Evolutionary conservation across 2,113 vertebrate species (phyloP).

Genomic region (Capreolus pygargus): DNA sequence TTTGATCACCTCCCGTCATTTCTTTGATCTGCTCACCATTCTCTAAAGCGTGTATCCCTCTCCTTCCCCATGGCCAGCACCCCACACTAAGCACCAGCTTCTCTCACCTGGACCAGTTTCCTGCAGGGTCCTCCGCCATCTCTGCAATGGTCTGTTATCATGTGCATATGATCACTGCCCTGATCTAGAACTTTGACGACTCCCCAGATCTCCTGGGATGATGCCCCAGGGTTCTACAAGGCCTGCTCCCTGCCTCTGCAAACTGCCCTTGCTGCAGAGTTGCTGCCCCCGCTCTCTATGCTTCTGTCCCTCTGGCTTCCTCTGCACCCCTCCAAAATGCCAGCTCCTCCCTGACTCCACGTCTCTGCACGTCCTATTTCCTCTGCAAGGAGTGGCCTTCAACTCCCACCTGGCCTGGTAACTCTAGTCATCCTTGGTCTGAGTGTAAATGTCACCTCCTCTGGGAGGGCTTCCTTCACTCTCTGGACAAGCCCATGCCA

Average conservation of each 20-base stretch:
- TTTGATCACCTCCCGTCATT: fast-evolving
- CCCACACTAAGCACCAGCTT: not conserved
- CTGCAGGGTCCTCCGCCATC: not conserved
- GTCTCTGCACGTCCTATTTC: not conserved
- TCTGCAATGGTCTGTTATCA: not conserved
- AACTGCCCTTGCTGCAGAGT: not conserved
- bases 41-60: not conserved
- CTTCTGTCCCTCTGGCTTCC: not conserved
- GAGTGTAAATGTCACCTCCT: not conserved
- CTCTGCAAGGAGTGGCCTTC: not conserved
- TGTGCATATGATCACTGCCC: not conserved
- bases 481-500: not conserved
- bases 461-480: not conserved
- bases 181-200: not conserved
- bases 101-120: not conserved
- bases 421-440: not conserved
- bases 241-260: not conserved
- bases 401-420: not conserved
- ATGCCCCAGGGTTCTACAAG: not conserved
- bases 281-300: not conserved
- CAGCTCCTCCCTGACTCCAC: not conserved
- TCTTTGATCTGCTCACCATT: not conserved
- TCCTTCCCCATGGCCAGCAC: not conserved
- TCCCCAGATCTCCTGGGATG: not conserved
- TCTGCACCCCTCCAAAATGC: not conserved